phyloP scores from a whole-genome alignment of 2,797 vertebrate species.

The Labeo calbasu region DNA sequence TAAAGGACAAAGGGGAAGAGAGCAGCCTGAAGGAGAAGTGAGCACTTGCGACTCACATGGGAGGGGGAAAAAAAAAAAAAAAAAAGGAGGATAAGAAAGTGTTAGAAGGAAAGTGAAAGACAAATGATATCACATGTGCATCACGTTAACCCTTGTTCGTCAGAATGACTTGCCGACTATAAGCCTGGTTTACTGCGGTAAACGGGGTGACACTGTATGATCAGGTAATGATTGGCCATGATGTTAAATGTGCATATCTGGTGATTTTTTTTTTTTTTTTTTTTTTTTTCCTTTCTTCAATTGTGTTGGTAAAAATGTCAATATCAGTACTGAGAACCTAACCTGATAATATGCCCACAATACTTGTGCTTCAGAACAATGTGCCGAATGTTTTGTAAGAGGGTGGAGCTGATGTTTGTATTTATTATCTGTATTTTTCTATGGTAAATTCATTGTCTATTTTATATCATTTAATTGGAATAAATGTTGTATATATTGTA shows the following conservation, averaged over 20 bases:
- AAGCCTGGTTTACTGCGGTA: slow-evolving; percentile 43
- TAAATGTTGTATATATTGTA: slow-evolving; percentile 90
- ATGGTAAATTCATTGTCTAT: slow-evolving; percentile 87
- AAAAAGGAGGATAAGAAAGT: slow-evolving; percentile 53
- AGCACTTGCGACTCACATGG: slow-evolving; percentile 32
- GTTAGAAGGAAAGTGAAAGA: slow-evolving; percentile 32
- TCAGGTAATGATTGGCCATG: slow-evolving; percentile 38
- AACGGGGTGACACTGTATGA: slow-evolving; percentile 45
- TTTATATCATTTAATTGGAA: slow-evolving; percentile 87
- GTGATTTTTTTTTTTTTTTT: slow-evolving; percentile 54
- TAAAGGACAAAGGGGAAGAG: slow-evolving; percentile 32
- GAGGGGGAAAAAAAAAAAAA: not conserved
- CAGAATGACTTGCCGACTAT: slow-evolving; percentile 31
- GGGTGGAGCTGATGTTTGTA: slow-evolving; percentile 83
- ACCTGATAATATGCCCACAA: slow-evolving; percentile 72
- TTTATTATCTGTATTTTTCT: slow-evolving; percentile 89
- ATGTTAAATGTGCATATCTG: slow-evolving; percentile 49
- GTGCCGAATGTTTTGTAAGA: slow-evolving; percentile 85
- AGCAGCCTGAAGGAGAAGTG: slow-evolving; percentile 46
- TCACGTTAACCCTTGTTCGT: slow-evolving; percentile 53
- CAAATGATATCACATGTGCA: slow-evolving; percentile 32
- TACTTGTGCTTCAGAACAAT: slow-evolving; percentile 74
- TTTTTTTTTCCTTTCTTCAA: slow-evolving; percentile 44
- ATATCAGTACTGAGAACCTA: slow-evolving; percentile 76
- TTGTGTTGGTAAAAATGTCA: slow-evolving; percentile 77